Evolutionary conservation across 2,888 invertebrate genomes (phyloP), one percentile per base, ranked within the genome.

Genomic region (Nesidiocoris tenuis): DNA sequence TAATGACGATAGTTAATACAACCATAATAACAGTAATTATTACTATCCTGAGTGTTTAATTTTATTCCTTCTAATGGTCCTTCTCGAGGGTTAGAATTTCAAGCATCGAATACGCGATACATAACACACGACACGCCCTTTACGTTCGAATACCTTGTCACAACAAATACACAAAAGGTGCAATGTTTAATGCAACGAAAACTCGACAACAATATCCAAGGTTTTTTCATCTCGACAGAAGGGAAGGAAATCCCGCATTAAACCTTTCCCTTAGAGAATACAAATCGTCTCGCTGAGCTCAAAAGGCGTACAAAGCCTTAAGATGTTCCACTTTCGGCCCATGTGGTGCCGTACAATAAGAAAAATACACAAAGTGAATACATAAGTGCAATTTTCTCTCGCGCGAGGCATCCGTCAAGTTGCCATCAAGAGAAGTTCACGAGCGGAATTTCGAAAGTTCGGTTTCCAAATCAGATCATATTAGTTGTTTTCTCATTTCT

Each of bases 141-240:
- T n/a, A n/a, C n/a, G 39, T 12, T 39, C 39, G 39, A 7, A 3
- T 3, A 39, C 39, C 3, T 39, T 12, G 39, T 39, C 12, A 3
- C 39, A 39, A 39, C 59, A 16, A 18, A 59, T 5, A 16, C 3
- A 59, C 59, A n/a, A 59, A 59, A 19, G 59, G 59, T 12, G 24
- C 23, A n/a, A 65, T 65, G 65, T 65, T 65, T 65, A 65, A 65
- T 65, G 65, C 65, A 65, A 65, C 65, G 65, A 65, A 24, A 65
- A 65, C 24, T 65, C 65, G 65, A 65, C 65, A 65, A 65, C 65
- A 24, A 65, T 65, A 65, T 65, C n/a, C 24, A 65, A 65, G 22
- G 21, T 65, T 25, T 39, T 12, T 39, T 12, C 39, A 3, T 39
- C 5, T 39, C 39, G 5, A 12, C 12, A 16, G 59, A 16, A 59